Conservation (phyloP, 2,888 invertebrate species). For the Archaeoteleia sp. region DNA sequence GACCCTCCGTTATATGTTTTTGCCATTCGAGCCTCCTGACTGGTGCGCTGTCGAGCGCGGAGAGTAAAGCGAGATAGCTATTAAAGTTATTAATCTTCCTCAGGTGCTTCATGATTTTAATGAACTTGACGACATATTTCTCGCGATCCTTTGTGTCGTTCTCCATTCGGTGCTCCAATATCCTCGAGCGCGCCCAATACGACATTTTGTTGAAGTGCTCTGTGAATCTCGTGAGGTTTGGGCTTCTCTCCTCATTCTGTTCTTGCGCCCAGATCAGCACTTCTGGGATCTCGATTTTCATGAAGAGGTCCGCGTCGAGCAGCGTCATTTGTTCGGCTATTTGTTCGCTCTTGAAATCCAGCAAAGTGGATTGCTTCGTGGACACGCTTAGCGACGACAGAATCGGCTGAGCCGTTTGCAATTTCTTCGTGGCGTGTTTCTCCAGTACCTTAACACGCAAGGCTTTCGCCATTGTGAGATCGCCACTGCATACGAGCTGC, state of each 20-base stretch:
- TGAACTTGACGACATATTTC: slow-evolving; percentile 94
- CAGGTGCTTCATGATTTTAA: slow-evolving; percentile 98
- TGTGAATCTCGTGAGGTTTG: slow-evolving; percentile 96
- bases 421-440: slow-evolving; percentile 82
- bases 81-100: slow-evolving; percentile 99
- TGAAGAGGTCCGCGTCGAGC: slow-evolving; percentile 95
- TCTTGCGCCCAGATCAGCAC: slow-evolving; percentile 98
- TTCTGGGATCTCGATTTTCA: slow-evolving; percentile 97
- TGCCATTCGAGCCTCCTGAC: slow-evolving; percentile 95
- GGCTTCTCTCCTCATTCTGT: slow-evolving; percentile 97
- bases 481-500: slow-evolving; percentile 92
- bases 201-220: slow-evolving; percentile 99
- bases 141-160: slow-evolving; percentile 96
- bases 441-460: slow-evolving; percentile 93
- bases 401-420: slow-evolving; percentile 74
- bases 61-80: slow-evolving; percentile 96
- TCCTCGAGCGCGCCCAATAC: slow-evolving; percentile 96
- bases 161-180: slow-evolving; percentile 83
- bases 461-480: slow-evolving; percentile 92
- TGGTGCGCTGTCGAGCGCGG: slow-evolving; percentile 97
- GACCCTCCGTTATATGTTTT: slow-evolving; percentile 90
- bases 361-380: slow-evolving; percentile 80
- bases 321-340: slow-evolving; percentile 99
- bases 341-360: slow-evolving; percentile 95
- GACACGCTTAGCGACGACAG: slow-evolving; percentile 77